Conservation (phyloP, 2,888 invertebrate genomes). For the Charanyca ferruginea region DNA sequence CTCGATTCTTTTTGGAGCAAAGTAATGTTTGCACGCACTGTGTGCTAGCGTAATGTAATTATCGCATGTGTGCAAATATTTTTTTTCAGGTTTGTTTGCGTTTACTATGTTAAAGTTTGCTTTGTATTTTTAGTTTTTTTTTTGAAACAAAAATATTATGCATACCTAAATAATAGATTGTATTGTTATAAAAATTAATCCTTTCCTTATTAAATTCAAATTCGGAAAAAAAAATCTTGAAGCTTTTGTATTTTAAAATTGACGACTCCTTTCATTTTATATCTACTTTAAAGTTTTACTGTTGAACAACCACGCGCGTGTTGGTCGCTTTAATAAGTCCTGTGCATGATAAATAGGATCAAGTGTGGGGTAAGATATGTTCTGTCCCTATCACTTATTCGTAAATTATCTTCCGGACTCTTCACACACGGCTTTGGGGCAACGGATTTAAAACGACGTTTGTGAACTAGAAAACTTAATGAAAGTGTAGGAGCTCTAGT, state of each 20-base stretch:
- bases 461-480: slow-evolving; percentile 85
- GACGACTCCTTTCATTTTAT: slow-evolving; percentile 75
- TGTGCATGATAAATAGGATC: slow-evolving; percentile 89
- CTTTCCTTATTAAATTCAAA: neutral
- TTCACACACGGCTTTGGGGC: slow-evolving; percentile 72
- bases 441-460: slow-evolving; percentile 78
- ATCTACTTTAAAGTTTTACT: slow-evolving; percentile 81
- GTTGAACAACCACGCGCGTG: slow-evolving; percentile 83
- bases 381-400: slow-evolving; percentile 70
- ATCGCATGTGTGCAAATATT: slow-evolving; percentile 63
- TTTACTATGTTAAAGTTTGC: slow-evolving; percentile 29
- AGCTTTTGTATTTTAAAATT: neutral
- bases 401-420: slow-evolving; percentile 67
- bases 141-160: slow-evolving; percentile 14
- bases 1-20: slow-evolving; percentile 67
- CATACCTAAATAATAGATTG: neutral
- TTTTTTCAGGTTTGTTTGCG: slow-evolving; percentile 37
- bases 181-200: neutral
- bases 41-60: slow-evolving; percentile 61
- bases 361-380: slow-evolving; percentile 76
- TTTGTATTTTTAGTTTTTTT: slow-evolving; percentile 39
- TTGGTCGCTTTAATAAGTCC: slow-evolving; percentile 89
- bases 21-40: slow-evolving; percentile 59
- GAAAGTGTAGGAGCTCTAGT: slow-evolving; percentile 83
- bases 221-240: neutral